These are phyloP conservation scores for Panorpa germanica DNA, from an alignment of 2,888 invertebrate species.

Conservation along the genomic window DNA sequence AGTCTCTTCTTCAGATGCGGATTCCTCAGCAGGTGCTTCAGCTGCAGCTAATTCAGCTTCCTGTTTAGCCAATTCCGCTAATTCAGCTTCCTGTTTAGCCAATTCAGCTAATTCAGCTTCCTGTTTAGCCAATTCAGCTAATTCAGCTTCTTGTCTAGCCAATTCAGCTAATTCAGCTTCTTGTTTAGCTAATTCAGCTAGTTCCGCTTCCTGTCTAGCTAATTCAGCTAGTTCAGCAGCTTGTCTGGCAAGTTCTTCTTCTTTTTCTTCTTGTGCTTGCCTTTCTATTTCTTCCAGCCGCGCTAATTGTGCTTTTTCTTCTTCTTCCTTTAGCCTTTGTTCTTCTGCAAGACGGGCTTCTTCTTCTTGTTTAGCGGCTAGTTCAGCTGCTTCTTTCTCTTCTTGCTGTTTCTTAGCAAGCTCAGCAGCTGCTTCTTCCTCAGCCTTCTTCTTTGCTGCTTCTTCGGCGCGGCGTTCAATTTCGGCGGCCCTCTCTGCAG, in stretches of 20 bases:
- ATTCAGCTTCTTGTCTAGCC: constrained; percentile 32
- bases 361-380: constrained; percentile 26
- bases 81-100: constrained; percentile 17
- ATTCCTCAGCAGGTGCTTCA: constrained; percentile 11
- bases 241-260: constrained; percentile 48
- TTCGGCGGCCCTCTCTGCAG: constrained; percentile 25
- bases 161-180: constrained; percentile 33
- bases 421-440: constrained; percentile 7
- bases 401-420: constrained; percentile 3
- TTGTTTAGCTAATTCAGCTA: constrained; percentile 37
- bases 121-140: constrained; percentile 30
- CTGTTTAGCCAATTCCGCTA: constrained; percentile 18
- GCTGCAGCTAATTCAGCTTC: constrained; percentile 12
- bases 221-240: constrained; percentile 50
- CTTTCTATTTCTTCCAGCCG: constrained; percentile 32
- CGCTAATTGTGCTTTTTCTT: constrained; percentile 28
- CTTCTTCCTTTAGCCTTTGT: constrained; percentile 25
- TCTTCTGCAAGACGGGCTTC: constrained; percentile 29
- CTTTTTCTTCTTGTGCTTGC: constrained; percentile 41
- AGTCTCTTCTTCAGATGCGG: constrained; percentile 20
- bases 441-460: constrained; percentile 14
- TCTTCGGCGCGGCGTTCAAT: constrained; percentile 17
- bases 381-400: constrained; percentile 4
- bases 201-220: constrained; percentile 37
- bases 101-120: constrained; percentile 20